A percentile compares a stretch with the other conserved stretches of the same genome.
Conservation (phyloP, 2,797 vertebrate species). For the Smutsia gigantea region DNA sequence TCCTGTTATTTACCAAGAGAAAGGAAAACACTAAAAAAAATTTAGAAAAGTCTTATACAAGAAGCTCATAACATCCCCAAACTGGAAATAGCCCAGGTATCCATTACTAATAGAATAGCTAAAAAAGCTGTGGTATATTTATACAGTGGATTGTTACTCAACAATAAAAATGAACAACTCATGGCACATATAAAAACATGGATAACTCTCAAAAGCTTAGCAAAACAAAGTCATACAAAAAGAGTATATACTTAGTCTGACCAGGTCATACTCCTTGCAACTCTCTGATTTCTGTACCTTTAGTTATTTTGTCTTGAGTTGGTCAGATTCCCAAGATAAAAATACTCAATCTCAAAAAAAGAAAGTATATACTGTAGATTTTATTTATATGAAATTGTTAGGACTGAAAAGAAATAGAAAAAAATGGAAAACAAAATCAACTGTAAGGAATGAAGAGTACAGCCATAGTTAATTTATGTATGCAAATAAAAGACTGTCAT, state of each 20-base stretch:
- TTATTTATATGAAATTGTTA: background rate
- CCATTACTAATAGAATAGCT: background rate
- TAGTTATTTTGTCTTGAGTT: background rate
- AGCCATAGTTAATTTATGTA: background rate
- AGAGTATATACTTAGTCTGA: background rate
- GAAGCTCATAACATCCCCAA: background rate
- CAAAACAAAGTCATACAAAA: background rate
- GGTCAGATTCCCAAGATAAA: background rate
- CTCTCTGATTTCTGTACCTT: background rate
- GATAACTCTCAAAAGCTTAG: background rate
- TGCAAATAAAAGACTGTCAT: background rate
- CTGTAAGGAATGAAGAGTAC: background rate
- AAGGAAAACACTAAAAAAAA: background rate
- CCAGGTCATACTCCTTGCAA: background rate
- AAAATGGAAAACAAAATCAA: background rate
- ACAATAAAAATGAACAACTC: background rate
- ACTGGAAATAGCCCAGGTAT: background rate
- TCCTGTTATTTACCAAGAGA: background rate
- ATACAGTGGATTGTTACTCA: background rate
- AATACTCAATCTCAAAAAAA: background rate
- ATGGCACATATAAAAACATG: background rate
- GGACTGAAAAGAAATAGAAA: no score
- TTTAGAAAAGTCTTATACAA: background rate
- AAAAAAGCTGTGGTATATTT: background rate
- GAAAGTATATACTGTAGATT: background rate